Evolutionary conservation across 2,113 vertebrate genomes (phyloP).

Genomic region (Acanthisitta chloris): DNA sequence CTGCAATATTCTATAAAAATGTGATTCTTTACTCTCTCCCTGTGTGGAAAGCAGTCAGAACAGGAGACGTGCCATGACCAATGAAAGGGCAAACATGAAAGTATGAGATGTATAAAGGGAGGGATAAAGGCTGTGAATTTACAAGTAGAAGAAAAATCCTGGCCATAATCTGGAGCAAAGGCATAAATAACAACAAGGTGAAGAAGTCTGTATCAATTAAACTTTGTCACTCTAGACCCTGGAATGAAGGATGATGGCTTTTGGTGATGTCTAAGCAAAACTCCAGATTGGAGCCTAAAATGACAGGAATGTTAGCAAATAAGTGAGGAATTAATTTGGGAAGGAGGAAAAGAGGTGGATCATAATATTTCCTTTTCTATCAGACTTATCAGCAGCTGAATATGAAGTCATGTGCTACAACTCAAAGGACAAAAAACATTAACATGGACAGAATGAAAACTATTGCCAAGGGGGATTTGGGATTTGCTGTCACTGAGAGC

Average conservation of each 20-base stretch:
- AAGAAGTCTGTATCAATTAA: neutral
- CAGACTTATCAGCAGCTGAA: neutral
- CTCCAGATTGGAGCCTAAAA: neutral
- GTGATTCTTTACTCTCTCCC: neutral
- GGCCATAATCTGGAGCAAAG: neutral
- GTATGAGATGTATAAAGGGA: neutral
- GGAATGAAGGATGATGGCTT: neutral
- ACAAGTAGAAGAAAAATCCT: neutral
- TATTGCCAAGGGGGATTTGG: neutral
- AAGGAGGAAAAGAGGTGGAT: neutral
- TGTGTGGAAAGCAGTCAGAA: neutral
- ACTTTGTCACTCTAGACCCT: neutral
- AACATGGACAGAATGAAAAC: neutral
- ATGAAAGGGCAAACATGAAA: neutral
- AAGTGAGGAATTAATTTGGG: neutral
- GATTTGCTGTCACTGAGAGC: constrained; percentile 12
- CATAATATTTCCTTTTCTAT: neutral
- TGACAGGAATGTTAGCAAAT: neutral
- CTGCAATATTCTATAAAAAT: neutral
- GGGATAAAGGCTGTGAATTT: neutral
- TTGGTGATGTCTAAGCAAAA: neutral
- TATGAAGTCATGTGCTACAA: neutral
- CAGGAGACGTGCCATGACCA: neutral
- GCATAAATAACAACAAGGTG: neutral
- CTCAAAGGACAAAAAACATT: neutral